phyloP scores from a whole-genome alignment of 2,888 invertebrate genomes.

The Seira sanloemensis region DNA sequence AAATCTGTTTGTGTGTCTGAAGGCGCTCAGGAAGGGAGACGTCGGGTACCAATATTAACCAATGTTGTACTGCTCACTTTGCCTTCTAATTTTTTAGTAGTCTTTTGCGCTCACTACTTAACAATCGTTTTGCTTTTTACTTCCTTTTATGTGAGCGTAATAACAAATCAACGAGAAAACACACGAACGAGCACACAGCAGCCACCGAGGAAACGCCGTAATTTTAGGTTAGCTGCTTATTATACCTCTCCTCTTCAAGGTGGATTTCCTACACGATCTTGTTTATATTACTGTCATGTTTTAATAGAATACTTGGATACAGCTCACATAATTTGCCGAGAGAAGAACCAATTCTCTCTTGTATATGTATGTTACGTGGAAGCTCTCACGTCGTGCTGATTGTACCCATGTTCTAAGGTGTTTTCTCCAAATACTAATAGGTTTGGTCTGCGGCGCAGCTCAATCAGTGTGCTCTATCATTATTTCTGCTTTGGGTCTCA shows the following conservation, averaged over 20 bases:
- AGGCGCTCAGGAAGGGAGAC: background rate
- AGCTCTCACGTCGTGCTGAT: no score
- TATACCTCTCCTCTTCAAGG: background rate
- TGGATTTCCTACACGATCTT: background rate
- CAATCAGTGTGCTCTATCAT: no score
- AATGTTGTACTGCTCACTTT: background rate
- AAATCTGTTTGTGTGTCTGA: conserved; percentile 8
- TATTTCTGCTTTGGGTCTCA: no score
- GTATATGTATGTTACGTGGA: no score
- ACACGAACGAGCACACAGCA: background rate
- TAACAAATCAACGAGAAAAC: background rate
- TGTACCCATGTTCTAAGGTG: no score
- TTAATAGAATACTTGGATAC: background rate
- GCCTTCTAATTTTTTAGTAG: background rate
- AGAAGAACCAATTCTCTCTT: no score
- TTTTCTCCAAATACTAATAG: no score
- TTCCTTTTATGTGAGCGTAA: background rate
- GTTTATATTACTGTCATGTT: conserved; percentile 1
- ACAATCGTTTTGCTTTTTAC: conserved; percentile 14
- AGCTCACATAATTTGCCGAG: no score
- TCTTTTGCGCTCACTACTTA: background rate
- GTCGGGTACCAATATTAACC: background rate
- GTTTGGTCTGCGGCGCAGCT: no score
- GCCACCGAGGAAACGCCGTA: background rate
- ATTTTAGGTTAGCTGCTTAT: background rate